phyloP scores from a whole-genome alignment of 2,888 invertebrate species.

The Laspeyria flexula region DNA sequence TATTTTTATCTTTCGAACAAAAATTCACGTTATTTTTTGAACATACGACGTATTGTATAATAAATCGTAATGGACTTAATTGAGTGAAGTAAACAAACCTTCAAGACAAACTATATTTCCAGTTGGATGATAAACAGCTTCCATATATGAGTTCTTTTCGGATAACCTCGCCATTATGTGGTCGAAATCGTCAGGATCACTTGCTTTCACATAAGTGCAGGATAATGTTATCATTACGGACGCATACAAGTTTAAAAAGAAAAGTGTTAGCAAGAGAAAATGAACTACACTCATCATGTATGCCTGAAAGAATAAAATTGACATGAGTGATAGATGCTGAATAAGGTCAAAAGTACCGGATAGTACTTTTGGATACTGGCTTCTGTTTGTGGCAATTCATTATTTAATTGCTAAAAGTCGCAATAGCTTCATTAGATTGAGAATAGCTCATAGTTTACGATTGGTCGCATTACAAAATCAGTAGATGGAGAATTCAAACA shows the following conservation, averaged over 20 bases:
- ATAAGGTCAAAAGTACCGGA: too few species aligned
- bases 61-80: neutral
- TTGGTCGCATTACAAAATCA: too few species aligned
- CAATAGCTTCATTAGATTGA: too few species aligned
- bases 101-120: conserved; percentile 75
- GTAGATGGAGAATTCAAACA: too few species aligned
- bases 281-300: conserved; percentile 81
- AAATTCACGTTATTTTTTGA: too few species aligned
- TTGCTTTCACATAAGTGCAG: conserved; percentile 69
- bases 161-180: conserved; percentile 51
- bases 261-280: conserved; percentile 75
- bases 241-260: conserved; percentile 78
- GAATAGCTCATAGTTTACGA: too few species aligned
- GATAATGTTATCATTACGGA: conserved; percentile 72
- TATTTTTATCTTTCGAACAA: too few species aligned
- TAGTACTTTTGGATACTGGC: too few species aligned
- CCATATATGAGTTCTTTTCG: conserved; percentile 55
- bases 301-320: conserved; percentile 63
- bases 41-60: too few species aligned
- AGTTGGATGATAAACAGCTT: conserved; percentile 55
- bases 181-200: conserved; percentile 56
- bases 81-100: conserved; percentile 48
- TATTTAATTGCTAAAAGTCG: too few species aligned
- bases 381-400: too few species aligned
- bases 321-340: too few species aligned